phyloP scores from a whole-genome alignment of 2,113 vertebrate genomes.

The Typhlomys cinereus region DNA sequence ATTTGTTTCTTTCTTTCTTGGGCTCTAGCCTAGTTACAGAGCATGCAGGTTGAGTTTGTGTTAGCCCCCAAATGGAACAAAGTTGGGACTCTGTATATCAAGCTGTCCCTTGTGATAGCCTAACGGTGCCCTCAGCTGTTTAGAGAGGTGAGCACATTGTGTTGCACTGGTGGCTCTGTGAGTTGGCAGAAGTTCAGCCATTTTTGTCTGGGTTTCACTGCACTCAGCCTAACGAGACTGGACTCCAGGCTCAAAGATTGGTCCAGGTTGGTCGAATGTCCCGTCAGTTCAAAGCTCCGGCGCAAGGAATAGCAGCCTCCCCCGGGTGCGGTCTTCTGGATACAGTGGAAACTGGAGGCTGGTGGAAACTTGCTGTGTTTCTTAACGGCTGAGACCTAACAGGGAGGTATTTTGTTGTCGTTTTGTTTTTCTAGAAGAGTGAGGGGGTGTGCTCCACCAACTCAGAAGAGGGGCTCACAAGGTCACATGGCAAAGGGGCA shows the following conservation, averaged over 20 bases:
- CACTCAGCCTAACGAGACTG: not conserved
- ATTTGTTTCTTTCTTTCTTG: too few relatives aligned
- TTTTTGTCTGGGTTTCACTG: not conserved
- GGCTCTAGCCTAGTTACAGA: not conserved
- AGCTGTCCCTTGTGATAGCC: not conserved
- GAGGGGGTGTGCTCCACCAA: accelerated
- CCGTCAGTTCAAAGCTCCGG: slow-evolving; percentile 15
- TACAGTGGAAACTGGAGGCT: not conserved
- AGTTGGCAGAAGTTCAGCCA: slow-evolving; percentile 25
- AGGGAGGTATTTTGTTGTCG: not conserved
- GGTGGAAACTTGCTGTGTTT: not conserved
- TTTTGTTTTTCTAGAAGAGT: not conserved
- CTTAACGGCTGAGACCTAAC: not conserved
- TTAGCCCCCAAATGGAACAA: not conserved
- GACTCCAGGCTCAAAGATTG: slow-evolving; percentile 23
- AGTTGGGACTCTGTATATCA: accelerated
- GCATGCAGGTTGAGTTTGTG: not conserved
- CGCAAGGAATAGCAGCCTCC: not conserved
- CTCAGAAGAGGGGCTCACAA: not conserved
- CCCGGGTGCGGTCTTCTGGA: not conserved
- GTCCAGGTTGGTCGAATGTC: slow-evolving; percentile 19
- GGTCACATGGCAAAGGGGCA: not conserved
- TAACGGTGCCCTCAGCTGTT: not conserved
- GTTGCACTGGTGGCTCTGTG: not conserved
- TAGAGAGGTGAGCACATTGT: not conserved